These are phyloP conservation scores for Protosalanx chinensis DNA, from an alignment of 2,797 vertebrate genomes.

Conservation along the genomic window DNA sequence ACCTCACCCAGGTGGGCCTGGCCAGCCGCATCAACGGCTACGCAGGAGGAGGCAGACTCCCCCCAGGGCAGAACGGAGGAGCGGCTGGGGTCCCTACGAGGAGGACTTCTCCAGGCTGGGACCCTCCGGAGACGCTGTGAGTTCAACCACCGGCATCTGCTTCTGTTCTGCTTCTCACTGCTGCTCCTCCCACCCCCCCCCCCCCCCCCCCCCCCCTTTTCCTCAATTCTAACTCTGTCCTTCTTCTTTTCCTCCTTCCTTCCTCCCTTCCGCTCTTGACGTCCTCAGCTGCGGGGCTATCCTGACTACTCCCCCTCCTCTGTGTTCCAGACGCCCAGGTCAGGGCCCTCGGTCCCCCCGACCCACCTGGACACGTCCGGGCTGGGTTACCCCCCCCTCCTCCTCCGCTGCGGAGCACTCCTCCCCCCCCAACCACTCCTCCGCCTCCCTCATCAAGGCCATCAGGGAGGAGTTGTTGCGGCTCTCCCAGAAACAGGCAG, in stretches of 20 bases:
- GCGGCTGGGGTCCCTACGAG: conserved; percentile 84
- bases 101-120: conserved; percentile 76
- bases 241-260: conserved; percentile 2
- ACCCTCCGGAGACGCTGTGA: conserved; percentile 82
- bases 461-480: conserved; percentile 97
- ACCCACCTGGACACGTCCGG: conserved; percentile 77
- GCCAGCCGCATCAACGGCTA: conserved; percentile 84
- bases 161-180: not conserved
- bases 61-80: conserved; percentile 76
- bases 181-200: conserved; percentile 4
- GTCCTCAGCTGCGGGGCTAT: conserved; percentile 72
- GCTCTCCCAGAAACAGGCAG: conserved; percentile 93
- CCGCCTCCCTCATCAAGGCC: conserved; percentile 97
- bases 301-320: conserved; percentile 82
- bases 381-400: conserved; percentile 73
- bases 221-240: not conserved
- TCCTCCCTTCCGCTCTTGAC: conserved; percentile 30
- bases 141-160: conserved; percentile 48
- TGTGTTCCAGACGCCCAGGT: conserved; percentile 84
- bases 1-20: conserved; percentile 89
- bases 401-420: conserved; percentile 76
- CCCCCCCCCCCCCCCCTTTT: conserved; percentile 4
- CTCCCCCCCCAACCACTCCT: conserved; percentile 87
- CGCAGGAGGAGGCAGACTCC: conserved; percentile 77
- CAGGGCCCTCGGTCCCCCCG: conserved; percentile 63